Base-by-base conservation (phyloP, 2,888 invertebrate species). In the Amiota minor region DNA sequence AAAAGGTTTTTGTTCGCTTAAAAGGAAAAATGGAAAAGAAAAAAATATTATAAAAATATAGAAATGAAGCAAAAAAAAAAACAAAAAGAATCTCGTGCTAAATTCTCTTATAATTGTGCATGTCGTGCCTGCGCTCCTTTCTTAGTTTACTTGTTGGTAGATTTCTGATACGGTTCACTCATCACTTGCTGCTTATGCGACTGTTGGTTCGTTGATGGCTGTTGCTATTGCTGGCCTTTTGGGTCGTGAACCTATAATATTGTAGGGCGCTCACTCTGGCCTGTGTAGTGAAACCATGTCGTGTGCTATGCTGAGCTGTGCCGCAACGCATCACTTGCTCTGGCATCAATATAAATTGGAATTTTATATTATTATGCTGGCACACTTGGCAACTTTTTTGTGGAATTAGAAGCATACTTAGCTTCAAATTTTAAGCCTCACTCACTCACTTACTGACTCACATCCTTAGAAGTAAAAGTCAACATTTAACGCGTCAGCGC, bases 401-500 rank as follows among this genome's bases (percentile, higher is more conserved):
- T 35, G 35, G 35, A 35, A 11, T 62, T 53, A 50, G 50, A 20
- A 53, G 67, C 50, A 47, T 10, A 16, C n/a, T n/a, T 20, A 59
- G 11, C 59, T 59, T 18, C 18, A 16, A 18, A 20, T 20, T 59
- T 16, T 12, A 65, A 49, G 10, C 18, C 16, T 49, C 18, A 47
- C 64, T n/a, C 45, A 49, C 16, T 8, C 49, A 49, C 6, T n/a
- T 3, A 20, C 12, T 35, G 62, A n/a, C 45, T 62, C 62, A 16
- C 9, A 23, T 14, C 35, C 12, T 47, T 47, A 53, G 50, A 68
- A 50, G 53, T 50, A 59, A 59, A 20, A 50, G 77, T 74, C 76
- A 82, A 76, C 80, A 82, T 83, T 83, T 85, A 83, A 85, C 85
- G 83, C 85, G 84, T 83, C 85, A 83, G 79, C 83, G 85, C 82